Base-by-base conservation (phyloP, 1,140 invertebrate genomes). In the Aphis gossypii region DNA sequence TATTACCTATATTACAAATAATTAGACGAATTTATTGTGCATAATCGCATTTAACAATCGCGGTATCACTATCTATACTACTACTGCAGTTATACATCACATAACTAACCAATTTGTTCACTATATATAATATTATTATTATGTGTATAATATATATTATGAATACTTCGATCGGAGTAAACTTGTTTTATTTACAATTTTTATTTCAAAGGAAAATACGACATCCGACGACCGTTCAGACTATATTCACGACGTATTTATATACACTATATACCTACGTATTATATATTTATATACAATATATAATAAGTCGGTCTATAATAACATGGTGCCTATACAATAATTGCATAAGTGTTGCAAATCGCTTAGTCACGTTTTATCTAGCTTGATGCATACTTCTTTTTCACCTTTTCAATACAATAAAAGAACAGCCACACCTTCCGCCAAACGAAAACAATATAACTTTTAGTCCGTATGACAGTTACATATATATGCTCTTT, bases 361-460 rank as follows among this genome's bases (percentile, higher is more conserved):
- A 92, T 92, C 90, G 51, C 44, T 92, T 44, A 41, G 90, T 92
- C 90, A 92, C 90, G 90, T 92, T 92, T 92, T 82, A 92, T 92
- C 84, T 86, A 86, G 84, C 60, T 91, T 11, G 84, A 46, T 48
- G 84, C 30, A 48, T 30, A n/a, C 23, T 30, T 88, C 48, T 88
- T 88, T 88, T 88, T 88, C 90, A 92, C 90, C 38, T 92, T 76
- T 92, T 76, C 60, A 76, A 68, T 76, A 76, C 60, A 76, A 76
- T 44, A 51, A 44, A 51, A 68, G 14, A 82, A 76, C 56, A 68
- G 56, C 56, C 56, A 90, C 44, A 35, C 56, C 44, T 92, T 60
- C 41, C 90, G 23, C 60, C 68, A n/a, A 48, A 46, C 54, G 35
- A 82, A 82, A 82, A 90, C 89, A 90, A 92, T 76, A 92, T 90